Conservation (phyloP, 1,140 invertebrate genomes). For the Drosophila kanapiae region DNA sequence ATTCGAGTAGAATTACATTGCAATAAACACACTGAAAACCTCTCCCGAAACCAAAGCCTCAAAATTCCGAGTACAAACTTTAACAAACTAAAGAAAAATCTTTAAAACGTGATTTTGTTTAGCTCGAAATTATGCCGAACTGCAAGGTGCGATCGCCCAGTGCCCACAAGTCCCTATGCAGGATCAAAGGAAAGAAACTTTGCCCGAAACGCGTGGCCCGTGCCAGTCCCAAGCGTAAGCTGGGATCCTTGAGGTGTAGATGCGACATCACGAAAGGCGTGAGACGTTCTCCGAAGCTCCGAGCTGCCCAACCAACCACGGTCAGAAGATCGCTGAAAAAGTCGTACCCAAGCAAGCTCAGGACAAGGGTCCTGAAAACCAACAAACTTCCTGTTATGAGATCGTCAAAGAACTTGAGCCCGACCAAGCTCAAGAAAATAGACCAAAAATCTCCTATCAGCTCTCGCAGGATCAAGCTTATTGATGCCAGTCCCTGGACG, state of each 20-base stretch:
- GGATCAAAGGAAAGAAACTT: not conserved
- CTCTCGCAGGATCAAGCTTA: not conserved
- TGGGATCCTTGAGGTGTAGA: not conserved
- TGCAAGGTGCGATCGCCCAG: slow-evolving; percentile 4
- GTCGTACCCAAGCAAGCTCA: not conserved
- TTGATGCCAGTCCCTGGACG: slow-evolving; percentile 3
- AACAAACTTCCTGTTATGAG: not conserved
- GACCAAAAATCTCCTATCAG: not conserved
- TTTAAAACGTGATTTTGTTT: no score
- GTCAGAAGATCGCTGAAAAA: not conserved
- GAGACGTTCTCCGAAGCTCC: not conserved
- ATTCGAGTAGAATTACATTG: slow-evolving; percentile 9
- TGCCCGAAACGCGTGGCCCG: not conserved
- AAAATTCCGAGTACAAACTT: slow-evolving; percentile 11
- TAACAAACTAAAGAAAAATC: no score
- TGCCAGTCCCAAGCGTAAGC: not conserved
- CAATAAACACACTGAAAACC: not conserved
- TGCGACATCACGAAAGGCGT: no score
- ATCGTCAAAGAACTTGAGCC: not conserved
- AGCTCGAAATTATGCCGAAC: slow-evolving; percentile 11
- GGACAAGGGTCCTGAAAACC: no score
- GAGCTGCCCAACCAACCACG: not conserved
- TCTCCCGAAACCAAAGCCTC: not conserved
- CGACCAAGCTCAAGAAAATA: not conserved
- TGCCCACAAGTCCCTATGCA: no score